Evolutionary conservation across 2,797 vertebrate genomes (phyloP).

Genomic region (Cyprinodon diabolis): DNA sequence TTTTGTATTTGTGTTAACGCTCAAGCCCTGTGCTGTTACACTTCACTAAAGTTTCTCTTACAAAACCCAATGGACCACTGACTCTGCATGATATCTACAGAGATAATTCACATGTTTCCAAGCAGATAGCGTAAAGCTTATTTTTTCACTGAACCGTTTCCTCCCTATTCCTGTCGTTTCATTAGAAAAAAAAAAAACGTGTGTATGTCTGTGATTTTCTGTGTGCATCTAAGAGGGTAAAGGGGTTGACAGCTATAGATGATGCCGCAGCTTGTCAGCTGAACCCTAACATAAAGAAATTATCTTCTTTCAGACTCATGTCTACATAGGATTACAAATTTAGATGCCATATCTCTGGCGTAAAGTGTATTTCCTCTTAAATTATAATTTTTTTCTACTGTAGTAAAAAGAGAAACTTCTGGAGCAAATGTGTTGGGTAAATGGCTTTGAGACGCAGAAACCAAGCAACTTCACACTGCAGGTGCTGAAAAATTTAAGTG

Average conservation of each 20-base stretch:
- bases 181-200: constrained; percentile 54
- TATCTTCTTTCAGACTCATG: constrained; percentile 9
- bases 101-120: constrained; percentile 5
- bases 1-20: constrained; percentile 12
- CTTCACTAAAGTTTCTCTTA: constrained; percentile 18
- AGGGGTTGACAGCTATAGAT: constrained; percentile 10
- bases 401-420: constrained; percentile 22
- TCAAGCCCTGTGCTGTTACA: constrained; percentile 22
- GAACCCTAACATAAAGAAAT: constrained; percentile 5
- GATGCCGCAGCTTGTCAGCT: constrained; percentile 12
- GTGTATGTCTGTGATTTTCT: neutral
- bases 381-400: constrained; percentile 7
- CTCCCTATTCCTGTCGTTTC: neutral
- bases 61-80: constrained; percentile 15
- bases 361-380: constrained; percentile 7
- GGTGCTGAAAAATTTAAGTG: neutral
- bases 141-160: constrained; percentile 2
- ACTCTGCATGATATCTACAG: constrained; percentile 6
- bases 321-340: constrained; percentile 45
- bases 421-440: constrained; percentile 37
- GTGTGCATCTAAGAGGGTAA: neutral
- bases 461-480: neutral
- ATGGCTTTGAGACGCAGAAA: neutral
- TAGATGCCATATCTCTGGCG: constrained; percentile 30
- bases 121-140: neutral